Base-by-base conservation (phyloP, 2,113 vertebrate genomes). In the Anolis sagrei region DNA sequence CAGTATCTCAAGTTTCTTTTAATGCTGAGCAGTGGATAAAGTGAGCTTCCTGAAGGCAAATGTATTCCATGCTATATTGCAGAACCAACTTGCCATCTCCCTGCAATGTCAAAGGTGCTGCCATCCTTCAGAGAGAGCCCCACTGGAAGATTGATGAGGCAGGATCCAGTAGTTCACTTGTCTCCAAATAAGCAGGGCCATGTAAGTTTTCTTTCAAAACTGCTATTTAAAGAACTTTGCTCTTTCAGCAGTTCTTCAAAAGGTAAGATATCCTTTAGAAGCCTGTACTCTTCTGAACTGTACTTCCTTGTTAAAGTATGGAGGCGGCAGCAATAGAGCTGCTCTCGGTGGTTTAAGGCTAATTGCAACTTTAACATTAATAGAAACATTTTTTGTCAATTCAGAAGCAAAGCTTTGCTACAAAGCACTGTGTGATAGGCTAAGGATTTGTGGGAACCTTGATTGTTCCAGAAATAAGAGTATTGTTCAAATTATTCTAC, bases 161-260 rank as follows among this genome's bases (percentile, higher is more conserved):
- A 98, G 87, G 98, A 99, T 90, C 97, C 97, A 0, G 97, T 97
- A 86, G 96, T 97, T 72, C 96, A 97, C 81, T 86, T 97, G 90
- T 98, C 98, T 93, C 98, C 98, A 21, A 98, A 97, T 95, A 98
- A 97, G 88, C 97, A 96, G 94, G 95, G 95, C 68, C 99, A 99
- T 94, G 98, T 99, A 94, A 97, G 97, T 91, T 87, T 85, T 76
- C 87, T 51, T 4, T 75, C 34, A 29, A 10, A 82, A 84, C 84
- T 82, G 39, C 91, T 90, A 69, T 54, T 86, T 72, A 44, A 79
- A 62, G 19, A 34, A 25, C 7, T 85, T 81, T 88, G 0, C 1
- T 21, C 70, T 76, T 68, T 86, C 6, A 19, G 29, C 18, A 86
- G n/a, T 72, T 88, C 32, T 64, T 83, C 64, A 39, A 79, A 76